Evolutionary conservation across 2,113 vertebrate genomes (phyloP), one percentile per base, ranked within the genome.

Genomic region (Apeltes quadracus): DNA sequence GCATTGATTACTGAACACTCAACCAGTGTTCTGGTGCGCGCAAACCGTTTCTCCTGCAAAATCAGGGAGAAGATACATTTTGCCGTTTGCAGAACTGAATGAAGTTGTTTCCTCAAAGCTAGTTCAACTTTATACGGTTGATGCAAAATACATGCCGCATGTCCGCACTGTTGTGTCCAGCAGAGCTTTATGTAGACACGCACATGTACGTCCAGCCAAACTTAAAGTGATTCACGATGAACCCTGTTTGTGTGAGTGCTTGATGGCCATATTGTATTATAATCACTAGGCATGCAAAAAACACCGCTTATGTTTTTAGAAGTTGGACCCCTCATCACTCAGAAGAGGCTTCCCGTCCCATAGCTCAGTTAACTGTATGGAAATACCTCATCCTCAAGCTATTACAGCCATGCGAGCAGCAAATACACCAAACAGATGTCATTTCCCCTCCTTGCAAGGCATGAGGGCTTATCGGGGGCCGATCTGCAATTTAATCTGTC

Each of bases 401-500:
- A 78, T 81, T 75, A 77, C 55, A 54, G 38, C 43, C 34, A 8
- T 39, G 22, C 65, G 61, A 67, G 51, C 69, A 48, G 69, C 48
- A 75, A 82, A 85, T 69, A 75, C 58, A 78, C 67, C 78, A 64
- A 88, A 70, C 86, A 89, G 78, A 85, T 83, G 73, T 78, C 56
- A 27, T 11, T 48, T 81, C 79, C 51, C 66, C 39, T 41, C 36
- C 38, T 67, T 61, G 63, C 50, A 13, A 64, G 5, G 20, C 69
- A 76, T 4, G 15, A 64, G 58, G 53, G 53, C 38, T 69, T 76
- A 78, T 82, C 66, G 15, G 69, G 15, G 58, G 48, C 74, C 62
- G 61, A 69, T 72, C 65, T 76, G 63, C 59, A 77, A 58, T 76
- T 70, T 34, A 75, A 76, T 66, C 61, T 71, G 61, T 79, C 81